Evolutionary conservation across 2,113 vertebrate species (phyloP).

Genomic region (Pachypanchax playfairii): DNA sequence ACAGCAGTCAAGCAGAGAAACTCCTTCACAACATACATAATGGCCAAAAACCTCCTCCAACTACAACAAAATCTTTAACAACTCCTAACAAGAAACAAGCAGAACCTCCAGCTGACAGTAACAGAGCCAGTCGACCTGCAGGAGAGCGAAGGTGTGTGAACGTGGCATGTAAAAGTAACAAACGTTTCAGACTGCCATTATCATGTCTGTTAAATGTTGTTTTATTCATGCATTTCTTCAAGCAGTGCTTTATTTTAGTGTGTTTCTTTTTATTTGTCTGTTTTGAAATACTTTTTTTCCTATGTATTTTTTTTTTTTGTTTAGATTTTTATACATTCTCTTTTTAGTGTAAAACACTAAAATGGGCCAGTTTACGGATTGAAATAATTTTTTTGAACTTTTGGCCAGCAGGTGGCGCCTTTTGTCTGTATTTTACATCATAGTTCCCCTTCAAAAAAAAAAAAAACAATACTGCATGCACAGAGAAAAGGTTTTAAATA

Average conservation of each 20-base stretch:
- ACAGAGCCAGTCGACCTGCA: constrained; percentile 69
- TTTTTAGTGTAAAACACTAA: too few species aligned
- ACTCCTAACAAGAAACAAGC: constrained; percentile 43
- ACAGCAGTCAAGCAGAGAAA: constrained; percentile 55
- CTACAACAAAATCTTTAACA: constrained; percentile 25
- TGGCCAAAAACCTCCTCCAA: constrained; percentile 49
- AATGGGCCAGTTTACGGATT: fast-evolving
- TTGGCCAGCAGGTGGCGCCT: constrained; percentile 62
- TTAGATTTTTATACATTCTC: neutral
- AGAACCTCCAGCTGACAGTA: constrained; percentile 59
- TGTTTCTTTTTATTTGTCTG: neutral
- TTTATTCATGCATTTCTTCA: neutral
- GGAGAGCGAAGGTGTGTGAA: constrained; percentile 83
- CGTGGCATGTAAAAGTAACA: neutral
- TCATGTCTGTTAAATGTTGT: neutral
- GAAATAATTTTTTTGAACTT: neutral
- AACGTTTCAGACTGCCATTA: neutral
- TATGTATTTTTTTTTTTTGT: neutral
- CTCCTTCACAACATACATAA: constrained; percentile 57
- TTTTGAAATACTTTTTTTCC: neutral
- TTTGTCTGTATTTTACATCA: neutral
- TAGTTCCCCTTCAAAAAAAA: neutral
- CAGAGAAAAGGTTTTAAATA: constrained; percentile 2
- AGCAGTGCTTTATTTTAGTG: neutral
- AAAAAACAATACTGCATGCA: neutral